A percentile compares a stretch with the other conserved stretches of the same genome.
phyloP scores from a whole-genome alignment of 2,888 invertebrate genomes.

The Anodontia alba region DNA sequence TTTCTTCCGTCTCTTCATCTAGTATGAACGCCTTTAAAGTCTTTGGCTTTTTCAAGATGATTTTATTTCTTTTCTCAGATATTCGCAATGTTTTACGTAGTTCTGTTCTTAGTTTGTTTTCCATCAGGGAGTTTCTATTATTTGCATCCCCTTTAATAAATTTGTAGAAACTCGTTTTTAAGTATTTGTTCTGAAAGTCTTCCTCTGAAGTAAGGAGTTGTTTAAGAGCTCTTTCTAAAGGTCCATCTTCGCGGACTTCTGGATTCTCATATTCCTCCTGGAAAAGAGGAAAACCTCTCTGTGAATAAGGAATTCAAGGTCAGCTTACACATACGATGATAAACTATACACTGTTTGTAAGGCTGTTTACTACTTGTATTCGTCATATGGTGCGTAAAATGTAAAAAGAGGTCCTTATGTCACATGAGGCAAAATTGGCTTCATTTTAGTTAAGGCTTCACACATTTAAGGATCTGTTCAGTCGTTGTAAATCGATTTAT shows the following conservation, averaged over 20 bases:
- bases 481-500: too few relatives aligned
- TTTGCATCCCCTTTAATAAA: neutral
- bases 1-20: neutral
- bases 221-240: neutral
- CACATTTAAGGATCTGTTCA: too few relatives aligned
- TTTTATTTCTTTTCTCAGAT: neutral
- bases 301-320: too few relatives aligned
- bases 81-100: neutral
- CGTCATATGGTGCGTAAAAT: too few relatives aligned
- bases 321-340: too few relatives aligned
- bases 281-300: neutral
- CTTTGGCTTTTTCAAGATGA: neutral
- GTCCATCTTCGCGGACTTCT: neutral
- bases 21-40: neutral
- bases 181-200: neutral
- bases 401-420: too few relatives aligned
- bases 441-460: too few relatives aligned
- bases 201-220: neutral
- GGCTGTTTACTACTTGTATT: too few relatives aligned
- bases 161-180: neutral
- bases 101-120: conserved; percentile 6
- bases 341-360: too few relatives aligned
- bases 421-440: too few relatives aligned
- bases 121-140: neutral
- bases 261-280: conserved; percentile 6